Evolutionary conservation across 1,140 invertebrate species (phyloP).

Genomic region (Panonychus citri): DNA sequence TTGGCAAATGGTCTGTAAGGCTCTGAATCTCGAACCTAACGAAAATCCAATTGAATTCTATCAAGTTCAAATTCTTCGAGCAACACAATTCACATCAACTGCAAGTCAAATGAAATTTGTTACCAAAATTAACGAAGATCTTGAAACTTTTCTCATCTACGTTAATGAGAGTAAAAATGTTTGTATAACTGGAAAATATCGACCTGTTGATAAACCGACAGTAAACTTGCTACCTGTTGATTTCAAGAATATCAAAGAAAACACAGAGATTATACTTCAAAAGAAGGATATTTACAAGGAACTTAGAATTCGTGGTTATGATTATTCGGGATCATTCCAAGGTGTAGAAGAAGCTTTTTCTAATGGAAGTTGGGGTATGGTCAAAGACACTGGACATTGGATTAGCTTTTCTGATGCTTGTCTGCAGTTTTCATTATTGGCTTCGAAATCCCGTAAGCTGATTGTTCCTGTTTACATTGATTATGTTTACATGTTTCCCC

Average conservation of each 20-base stretch:
- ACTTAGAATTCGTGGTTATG: slow-evolving; percentile 67
- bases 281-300: slow-evolving; percentile 46
- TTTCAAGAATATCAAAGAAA: slow-evolving; percentile 24
- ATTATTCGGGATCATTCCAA: slow-evolving; percentile 65
- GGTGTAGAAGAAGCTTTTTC: slow-evolving; percentile 36
- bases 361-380: slow-evolving; percentile 31
- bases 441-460: not conserved
- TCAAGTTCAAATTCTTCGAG: slow-evolving; percentile 45
- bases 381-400: slow-evolving; percentile 70
- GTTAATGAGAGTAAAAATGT: slow-evolving; percentile 65
- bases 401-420: slow-evolving; percentile 43
- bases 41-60: slow-evolving; percentile 46
- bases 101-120: slow-evolving; percentile 60
- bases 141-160: slow-evolving; percentile 69
- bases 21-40: too few relatives aligned
- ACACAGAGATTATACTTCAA: slow-evolving; percentile 23
- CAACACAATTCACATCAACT: slow-evolving; percentile 53
- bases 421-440: not conserved
- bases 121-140: slow-evolving; percentile 63
- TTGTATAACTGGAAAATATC: slow-evolving; percentile 47
- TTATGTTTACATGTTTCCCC: not conserved
- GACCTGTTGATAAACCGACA: not conserved
- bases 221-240: slow-evolving; percentile 16
- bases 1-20: slow-evolving; percentile 68
- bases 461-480: slow-evolving; percentile 32